Base-by-base conservation (phyloP, 2,888 invertebrate species). In the Plagiodera versicolora region DNA sequence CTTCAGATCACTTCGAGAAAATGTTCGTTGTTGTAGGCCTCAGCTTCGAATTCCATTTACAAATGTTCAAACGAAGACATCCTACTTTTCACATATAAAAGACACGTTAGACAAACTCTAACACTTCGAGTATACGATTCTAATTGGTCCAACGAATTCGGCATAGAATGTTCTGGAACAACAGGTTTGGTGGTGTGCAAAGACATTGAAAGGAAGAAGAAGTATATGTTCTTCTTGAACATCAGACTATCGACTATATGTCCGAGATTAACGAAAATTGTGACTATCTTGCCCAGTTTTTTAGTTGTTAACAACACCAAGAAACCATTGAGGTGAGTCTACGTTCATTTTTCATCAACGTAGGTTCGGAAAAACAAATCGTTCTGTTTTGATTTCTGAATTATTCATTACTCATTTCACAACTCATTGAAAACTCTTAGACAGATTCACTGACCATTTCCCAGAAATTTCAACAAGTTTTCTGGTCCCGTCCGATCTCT, bases 251-350 rank as follows among this genome's bases (percentile, higher is more conserved):
- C 92, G 0, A 86, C 87, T 60, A 83, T 91, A 24, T 87, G 88
- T 59, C 89, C 90, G 0, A 86, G 88, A 67, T 83, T 91, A 58
- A 92, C 92, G 0, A 91, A 90, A 76, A 89, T 93, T 55, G 86
- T 93, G 32, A 91, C 90, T 0, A 84, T 93, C 8, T 82, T 90
- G 46, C 92, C 93, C 0, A 90, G 90, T 80, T 92, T 92, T 80
- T 82, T 91, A 59, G 87, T 93, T 0, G 84, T 83, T 68, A 94
- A 93, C 79, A 86, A 87, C 69, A 89, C 89, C 0, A 85, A 84
- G 65, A 85, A 81, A 69, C 78, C 81, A 56, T 67, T 81, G 64
- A 75, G 80, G 79, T 79, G 72, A 56, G 28, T 35, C 1, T n/a
- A 1, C n/a, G n/a, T n/a, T n/a, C n/a, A n/a, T n/a, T n/a, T n/a